A percentile compares a stretch with the other conserved stretches of the same genome.
phyloP scores from a whole-genome alignment of 2,888 invertebrate species.

The Notocelia uddmanniana region DNA sequence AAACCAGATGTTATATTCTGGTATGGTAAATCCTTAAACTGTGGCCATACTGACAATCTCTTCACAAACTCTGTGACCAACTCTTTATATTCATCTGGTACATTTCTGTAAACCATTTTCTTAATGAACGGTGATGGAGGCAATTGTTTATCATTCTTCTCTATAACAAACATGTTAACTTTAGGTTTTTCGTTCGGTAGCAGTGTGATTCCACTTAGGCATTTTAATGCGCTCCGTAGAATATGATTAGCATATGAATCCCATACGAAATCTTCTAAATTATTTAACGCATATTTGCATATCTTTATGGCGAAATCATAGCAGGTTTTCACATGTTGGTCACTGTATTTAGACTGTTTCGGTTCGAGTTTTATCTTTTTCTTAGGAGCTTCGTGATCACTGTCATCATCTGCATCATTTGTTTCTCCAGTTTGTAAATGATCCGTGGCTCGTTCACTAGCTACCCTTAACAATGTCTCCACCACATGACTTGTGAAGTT shows the following conservation, averaged over 20 bases:
- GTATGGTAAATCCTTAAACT: slow-evolving; percentile 90
- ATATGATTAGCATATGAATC: slow-evolving; percentile 92
- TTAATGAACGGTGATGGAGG: slow-evolving; percentile 75
- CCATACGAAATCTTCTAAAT: slow-evolving; percentile 93
- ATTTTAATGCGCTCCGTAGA: slow-evolving; percentile 89
- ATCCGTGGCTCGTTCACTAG: slow-evolving; percentile 82
- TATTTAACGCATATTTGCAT: slow-evolving; percentile 92
- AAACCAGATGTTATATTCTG: slow-evolving; percentile 90
- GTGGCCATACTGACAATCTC: slow-evolving; percentile 90
- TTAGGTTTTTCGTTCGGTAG: slow-evolving; percentile 78
- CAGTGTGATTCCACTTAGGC: slow-evolving; percentile 88
- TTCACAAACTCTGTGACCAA: slow-evolving; percentile 88
- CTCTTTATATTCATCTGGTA: slow-evolving; percentile 87
- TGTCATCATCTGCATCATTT: slow-evolving; percentile 49
- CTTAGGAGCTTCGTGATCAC: slow-evolving; percentile 62
- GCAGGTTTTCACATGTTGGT: slow-evolving; percentile 84
- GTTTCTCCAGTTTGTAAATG: slow-evolving; percentile 59
- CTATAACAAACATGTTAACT: slow-evolving; percentile 69
- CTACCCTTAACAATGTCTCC: slow-evolving; percentile 88
- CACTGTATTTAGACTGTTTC: slow-evolving; percentile 65
- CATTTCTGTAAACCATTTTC: slow-evolving; percentile 74
- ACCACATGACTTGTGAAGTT: slow-evolving; percentile 92
- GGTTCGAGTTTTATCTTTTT: slow-evolving; percentile 63
- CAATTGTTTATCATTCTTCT: slow-evolving; percentile 65
- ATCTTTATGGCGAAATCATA: slow-evolving; percentile 89